phyloP scores from a whole-genome alignment of 2,113 vertebrate genomes.

The Brachypodius melanocephalos region DNA sequence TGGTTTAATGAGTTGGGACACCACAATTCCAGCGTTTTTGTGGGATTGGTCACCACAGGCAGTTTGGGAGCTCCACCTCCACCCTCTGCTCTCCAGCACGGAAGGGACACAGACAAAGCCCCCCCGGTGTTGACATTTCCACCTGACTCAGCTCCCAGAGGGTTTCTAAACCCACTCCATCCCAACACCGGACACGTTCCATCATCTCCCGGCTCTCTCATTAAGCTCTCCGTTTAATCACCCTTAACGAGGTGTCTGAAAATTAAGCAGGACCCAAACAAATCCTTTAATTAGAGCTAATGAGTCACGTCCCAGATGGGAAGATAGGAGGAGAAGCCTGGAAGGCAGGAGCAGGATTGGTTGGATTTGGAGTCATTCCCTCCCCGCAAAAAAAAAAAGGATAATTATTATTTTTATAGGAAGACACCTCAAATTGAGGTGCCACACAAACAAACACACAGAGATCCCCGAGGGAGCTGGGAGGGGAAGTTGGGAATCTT shows the following conservation, averaged over 20 bases:
- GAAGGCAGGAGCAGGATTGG: neutral
- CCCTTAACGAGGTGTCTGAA: neutral
- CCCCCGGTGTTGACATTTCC: neutral
- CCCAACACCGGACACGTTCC: neutral
- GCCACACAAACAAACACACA: neutral
- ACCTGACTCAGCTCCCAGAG: neutral
- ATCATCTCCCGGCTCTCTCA: neutral
- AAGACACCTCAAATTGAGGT: neutral
- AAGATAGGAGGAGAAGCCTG: neutral
- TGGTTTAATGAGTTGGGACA: neutral
- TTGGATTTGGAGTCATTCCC: neutral
- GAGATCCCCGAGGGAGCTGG: neutral
- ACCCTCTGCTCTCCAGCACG: neutral
- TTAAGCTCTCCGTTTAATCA: neutral
- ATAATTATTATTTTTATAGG: neutral
- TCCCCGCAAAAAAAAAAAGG: too few relatives aligned
- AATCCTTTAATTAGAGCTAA: neutral
- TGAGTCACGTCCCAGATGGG: neutral
- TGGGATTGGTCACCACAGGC: neutral
- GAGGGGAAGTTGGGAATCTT: neutral
- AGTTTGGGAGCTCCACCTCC: neutral
- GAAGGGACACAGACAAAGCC: neutral
- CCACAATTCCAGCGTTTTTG: rapidly evolving
- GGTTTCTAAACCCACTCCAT: neutral
- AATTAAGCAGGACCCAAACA: neutral